phyloP scores from a whole-genome alignment of 2,888 invertebrate genomes.

The Panorpa germanica region DNA sequence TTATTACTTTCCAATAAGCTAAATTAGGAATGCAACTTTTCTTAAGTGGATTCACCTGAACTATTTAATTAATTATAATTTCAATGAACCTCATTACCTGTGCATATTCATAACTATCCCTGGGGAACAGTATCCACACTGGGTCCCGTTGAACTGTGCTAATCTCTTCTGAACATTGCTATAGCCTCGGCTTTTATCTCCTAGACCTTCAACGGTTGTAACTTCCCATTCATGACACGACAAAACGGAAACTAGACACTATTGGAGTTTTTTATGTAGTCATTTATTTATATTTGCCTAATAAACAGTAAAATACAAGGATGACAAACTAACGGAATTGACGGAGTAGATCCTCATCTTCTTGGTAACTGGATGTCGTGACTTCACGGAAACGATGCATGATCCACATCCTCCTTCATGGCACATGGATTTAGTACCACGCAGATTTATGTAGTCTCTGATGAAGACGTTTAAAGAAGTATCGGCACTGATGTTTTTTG shows the following conservation, averaged over 20 bases:
- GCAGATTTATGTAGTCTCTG: slow-evolving; percentile 31
- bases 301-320: slow-evolving; percentile 21
- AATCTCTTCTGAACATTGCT: slow-evolving; percentile 44
- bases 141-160: slow-evolving; percentile 46
- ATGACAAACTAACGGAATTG: too few species aligned
- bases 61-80: too few species aligned
- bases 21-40: slow-evolving; percentile 20
- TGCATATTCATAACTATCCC: slow-evolving; percentile 65
- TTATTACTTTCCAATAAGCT: slow-evolving; percentile 25
- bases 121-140: slow-evolving; percentile 59
- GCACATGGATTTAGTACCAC: slow-evolving; percentile 49
- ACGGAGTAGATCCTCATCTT: too few species aligned
- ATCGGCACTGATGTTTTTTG: too few species aligned
- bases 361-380: slow-evolving; percentile 24
- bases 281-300: too few species aligned
- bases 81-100: slow-evolving; percentile 25
- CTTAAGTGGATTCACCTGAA: too few species aligned
- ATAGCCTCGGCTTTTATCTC: slow-evolving; percentile 40
- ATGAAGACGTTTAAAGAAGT: slow-evolving; percentile 39
- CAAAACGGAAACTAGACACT: slow-evolving; percentile 43
- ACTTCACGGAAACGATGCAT: slow-evolving; percentile 29
- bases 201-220: slow-evolving; percentile 53
- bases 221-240: slow-evolving; percentile 47
- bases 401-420: slow-evolving; percentile 48
- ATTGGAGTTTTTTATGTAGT: too few species aligned